Evolutionary conservation across 2,113 vertebrate species (phyloP), one percentile per base, ranked within the genome.

Genomic region (Mesocricetus auratus): DNA sequence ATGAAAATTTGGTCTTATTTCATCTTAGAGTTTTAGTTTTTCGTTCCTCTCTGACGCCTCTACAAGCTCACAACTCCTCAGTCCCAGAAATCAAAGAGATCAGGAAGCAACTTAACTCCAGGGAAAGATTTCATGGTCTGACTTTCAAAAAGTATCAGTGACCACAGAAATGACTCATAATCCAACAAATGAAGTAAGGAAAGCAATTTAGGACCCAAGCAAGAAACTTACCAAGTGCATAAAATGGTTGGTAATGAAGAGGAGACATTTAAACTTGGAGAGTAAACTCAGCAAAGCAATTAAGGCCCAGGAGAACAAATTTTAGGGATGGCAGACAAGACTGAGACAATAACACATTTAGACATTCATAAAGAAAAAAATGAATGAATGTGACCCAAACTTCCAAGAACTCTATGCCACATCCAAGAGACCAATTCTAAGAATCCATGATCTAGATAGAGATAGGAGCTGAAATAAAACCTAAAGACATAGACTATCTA

Each of bases 1-100:
- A 17, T 86, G 45, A 87, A 86, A 31, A n/a, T 90, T 31, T 81
- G 68, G 5, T 64, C 24, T 24, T 56, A 26, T 29, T 16, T n/a
- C 36, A 78, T 89, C 45, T 77, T 74, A 74, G 17, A 92, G 10
- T 50, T 90, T 92, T 77, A 58, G 15, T 73, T 56, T 75, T 94
- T 58, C 3, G 26, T 39, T 26, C 47, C 33, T 39, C 47, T 29
- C 22, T n/a, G 33, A 88, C 1, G 1, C 36, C 47, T 88, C 36
- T 21, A 39, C 21, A 39, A 71, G 1, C 19, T 39, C 45, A 39
- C 47, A 88, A 5, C n/a, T 64, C n/a, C 21, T 58, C 53, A 60
- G 36, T 85, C 3, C 24, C n/a, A 85, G 58, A 85, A 85, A 64
- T 24, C 21, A 53, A 71, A 71, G 56, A 56, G 47, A 50, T 53